Evolutionary conservation across 92 coral and sea anemone species (phyloP), one percentile per base, ranked within the genome.

Genomic region (Phenganax stokvisi): DNA sequence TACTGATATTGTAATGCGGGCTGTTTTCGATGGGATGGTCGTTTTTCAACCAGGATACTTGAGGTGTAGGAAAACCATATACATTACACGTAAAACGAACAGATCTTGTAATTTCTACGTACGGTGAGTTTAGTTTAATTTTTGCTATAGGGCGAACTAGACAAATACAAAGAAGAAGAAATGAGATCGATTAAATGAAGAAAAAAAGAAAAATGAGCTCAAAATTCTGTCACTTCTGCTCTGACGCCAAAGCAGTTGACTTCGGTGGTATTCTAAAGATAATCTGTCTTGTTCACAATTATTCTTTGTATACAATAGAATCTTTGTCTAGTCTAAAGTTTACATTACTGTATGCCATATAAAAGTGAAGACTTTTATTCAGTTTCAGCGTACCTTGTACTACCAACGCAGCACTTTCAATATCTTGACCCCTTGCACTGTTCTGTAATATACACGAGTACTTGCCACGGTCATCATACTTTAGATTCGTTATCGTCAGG

Each of bases 51-150:
- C 93, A 90, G 7, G 65, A 27, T 54, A 88, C 80, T 11, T 57
- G 12, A 12, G 91, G 91, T 47, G 37, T 51, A 0, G 91, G 93
- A 51, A 66, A 90, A 11, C 89, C 93, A n/a, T 89, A 77, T 6
- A 80, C 85, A 6, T 68, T 56, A 20, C 93, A 90, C 28, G 75
- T 80, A 6, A 90, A 79, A 0, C 84, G 85, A 9, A 79, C 83
- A 29, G 58, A 56, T 56, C n/a, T 5, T 10, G 74, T 77, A 55
- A 80, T 57, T 9, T 74, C 51, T 51, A 62, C 65, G 0, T 15
- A 15, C 7, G 55, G 7, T 2, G 86, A 74, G 59, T 64, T 12
- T 53, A 72, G 80, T 2, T 73, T 74, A 12, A 31, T 56, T n/a
- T 47, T 28, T 47, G 83, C 81, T 16, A 54, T 51, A 12, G 88